phyloP scores from a whole-genome alignment of 2,113 vertebrate genomes.

The Alces alces region DNA sequence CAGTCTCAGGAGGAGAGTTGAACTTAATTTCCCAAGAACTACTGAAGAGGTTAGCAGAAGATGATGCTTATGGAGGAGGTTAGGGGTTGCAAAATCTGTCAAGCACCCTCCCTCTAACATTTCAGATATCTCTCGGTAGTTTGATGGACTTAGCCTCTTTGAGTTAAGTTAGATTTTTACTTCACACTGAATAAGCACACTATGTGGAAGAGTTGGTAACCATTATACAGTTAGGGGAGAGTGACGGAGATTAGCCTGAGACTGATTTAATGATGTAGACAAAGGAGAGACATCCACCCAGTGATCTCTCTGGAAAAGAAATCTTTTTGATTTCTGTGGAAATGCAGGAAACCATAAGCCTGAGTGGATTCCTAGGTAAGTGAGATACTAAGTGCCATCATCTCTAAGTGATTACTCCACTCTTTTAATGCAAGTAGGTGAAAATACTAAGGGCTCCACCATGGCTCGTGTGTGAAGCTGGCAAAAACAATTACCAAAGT shows the following conservation, averaged over 20 bases:
- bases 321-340: not conserved
- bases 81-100: not conserved
- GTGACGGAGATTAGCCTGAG: not conserved
- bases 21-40: not conserved
- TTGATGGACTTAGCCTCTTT: not conserved
- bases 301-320: not conserved
- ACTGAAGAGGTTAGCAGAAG: not conserved
- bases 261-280: not conserved
- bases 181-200: not conserved
- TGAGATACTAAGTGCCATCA: not conserved
- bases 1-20: not conserved
- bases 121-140: not conserved
- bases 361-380: not conserved
- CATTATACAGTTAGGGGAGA: not conserved
- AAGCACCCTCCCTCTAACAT: not conserved
- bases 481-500: slow-evolving; percentile 25
- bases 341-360: not conserved
- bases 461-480: not conserved
- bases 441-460: not conserved
- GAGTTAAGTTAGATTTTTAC: not conserved
- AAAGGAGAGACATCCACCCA: not conserved
- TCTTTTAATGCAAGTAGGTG: not conserved
- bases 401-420: not conserved
- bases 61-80: not conserved
- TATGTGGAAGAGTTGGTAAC: not conserved